Conservation (phyloP, 2,113 vertebrate species). For the Callorhinus ursinus region DNA sequence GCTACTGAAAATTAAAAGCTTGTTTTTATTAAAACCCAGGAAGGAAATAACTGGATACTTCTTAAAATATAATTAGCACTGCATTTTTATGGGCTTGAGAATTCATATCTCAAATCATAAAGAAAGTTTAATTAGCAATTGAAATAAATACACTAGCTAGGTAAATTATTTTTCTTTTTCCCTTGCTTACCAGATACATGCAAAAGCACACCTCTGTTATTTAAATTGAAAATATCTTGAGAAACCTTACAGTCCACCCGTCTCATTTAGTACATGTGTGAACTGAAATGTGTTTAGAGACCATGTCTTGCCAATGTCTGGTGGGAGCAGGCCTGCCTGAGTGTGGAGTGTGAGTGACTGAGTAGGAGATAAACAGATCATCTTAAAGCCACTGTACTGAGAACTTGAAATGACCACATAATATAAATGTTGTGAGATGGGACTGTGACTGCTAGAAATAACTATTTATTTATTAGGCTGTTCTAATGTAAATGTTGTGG, state of each 20-base stretch:
- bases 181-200: background rate
- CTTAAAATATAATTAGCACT: constrained; percentile 47
- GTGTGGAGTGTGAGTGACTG: background rate
- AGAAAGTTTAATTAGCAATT: background rate
- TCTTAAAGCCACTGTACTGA: background rate
- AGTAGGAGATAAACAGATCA: background rate
- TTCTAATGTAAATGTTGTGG: background rate
- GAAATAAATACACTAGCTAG: background rate
- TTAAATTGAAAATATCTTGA: background rate
- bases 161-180: background rate
- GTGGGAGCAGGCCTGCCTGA: background rate
- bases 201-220: background rate
- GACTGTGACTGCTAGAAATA: background rate
- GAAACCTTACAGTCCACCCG: background rate
- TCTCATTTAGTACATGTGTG: background rate
- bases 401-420: background rate
- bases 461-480: background rate
- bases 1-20: constrained; percentile 58
- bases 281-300: background rate
- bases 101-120: background rate
- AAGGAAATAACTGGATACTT: constrained; percentile 38
- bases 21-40: constrained; percentile 11
- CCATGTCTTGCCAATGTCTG: background rate
- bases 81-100: background rate
- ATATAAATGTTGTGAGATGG: background rate